Base-by-base conservation (phyloP, 1,140 invertebrate genomes). In the Dendrolimus punctatus region DNA sequence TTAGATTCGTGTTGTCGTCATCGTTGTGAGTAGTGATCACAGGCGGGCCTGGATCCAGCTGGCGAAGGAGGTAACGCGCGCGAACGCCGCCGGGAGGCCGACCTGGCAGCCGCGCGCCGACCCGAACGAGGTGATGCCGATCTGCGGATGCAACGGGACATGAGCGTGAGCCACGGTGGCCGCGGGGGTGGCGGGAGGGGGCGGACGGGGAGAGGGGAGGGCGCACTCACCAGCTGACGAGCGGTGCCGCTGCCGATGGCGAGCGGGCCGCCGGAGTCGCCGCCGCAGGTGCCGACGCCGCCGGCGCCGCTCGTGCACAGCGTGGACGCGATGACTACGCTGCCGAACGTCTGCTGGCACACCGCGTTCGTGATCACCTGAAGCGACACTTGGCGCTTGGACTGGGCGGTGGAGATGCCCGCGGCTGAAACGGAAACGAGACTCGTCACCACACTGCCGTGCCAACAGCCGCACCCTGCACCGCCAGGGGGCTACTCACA, bases 111-210 rank as follows among this genome's bases (percentile, higher is more conserved):
- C 68, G 6, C 44, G 45, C 9, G 45, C 44, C 0, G 63, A 60
- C 4, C 55, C 66, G 58, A 90, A 91, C 3, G 90, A 91, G 0
- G 84, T 88, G 8, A 91, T 76, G 40, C 90, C 90, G 44, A 90
- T 75, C 80, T 87, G 66, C 8, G 3, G 23, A 23, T 46, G 44
- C n/a, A 42, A 42, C 41, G 6, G 41, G 41, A 23, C 42, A 10
- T 9, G 4, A 39, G 23, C 23, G 23, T 23, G 23, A 23, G 23
- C 23, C 3, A 23, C 23, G 23, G 23, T 3, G 23, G 23, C 23
- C 23, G 23, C 23, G 3, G 23, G 23, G 23, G 23, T 23, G 1
- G 23, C 23, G 23, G 23, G 23, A 23, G 23, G 23, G 1, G 23
- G 23, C 23, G 23, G 23, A 23, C 1, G 23, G 23, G 23, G 23